Base-by-base conservation (phyloP, 2,797 vertebrate species). In the Acrocephalus scirpaceus region DNA sequence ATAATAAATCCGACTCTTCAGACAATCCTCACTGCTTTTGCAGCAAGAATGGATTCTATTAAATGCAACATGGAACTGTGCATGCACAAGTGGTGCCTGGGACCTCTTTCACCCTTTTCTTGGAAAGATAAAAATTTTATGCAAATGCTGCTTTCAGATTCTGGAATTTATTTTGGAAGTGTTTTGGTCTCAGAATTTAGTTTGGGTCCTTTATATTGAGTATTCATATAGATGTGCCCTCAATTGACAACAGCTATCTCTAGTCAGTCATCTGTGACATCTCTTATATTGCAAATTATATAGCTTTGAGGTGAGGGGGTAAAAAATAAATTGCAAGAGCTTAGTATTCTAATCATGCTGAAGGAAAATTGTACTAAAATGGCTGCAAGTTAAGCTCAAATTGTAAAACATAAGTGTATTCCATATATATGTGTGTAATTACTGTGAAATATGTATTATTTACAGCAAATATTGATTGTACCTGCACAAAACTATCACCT, bases 401-500 rank as follows among this genome's bases (percentile, higher is more conserved):
- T 62, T 86, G 22, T 79, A 86, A 64, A 65, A 44, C 4, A 2
- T 64, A 23, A 29, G 4, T 56, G 32, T 66, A 67, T 65, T 88
- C 34, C 22, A 47, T 51, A 36, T 36, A 76, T 40, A 47, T 36
- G 25, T 29, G 34, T 56, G n/a, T 75, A 56, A 70, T 74, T 75
- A 69, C 16, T 73, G 32, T 58, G 60, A 92, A 92, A 78, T 47
- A 62, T 34, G 13, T 65, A 65, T 61, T 86, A 61, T 79, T 85
- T 79, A 45, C 20, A 66, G 58, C 7, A 90, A 86, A 30, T 95
- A 88, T 79, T 89, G 80, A 86, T 94, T 92, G 21, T 71, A 11
- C n/a, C 84, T 89, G 65, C 42, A 67, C 21, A 93, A 84, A 96
- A 86, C 45, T 74, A 56, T 93, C 88, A 73, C 70, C 42, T 90